Base-by-base conservation (phyloP, 2,888 invertebrate genomes). In the Standfussiana lucernea region DNA sequence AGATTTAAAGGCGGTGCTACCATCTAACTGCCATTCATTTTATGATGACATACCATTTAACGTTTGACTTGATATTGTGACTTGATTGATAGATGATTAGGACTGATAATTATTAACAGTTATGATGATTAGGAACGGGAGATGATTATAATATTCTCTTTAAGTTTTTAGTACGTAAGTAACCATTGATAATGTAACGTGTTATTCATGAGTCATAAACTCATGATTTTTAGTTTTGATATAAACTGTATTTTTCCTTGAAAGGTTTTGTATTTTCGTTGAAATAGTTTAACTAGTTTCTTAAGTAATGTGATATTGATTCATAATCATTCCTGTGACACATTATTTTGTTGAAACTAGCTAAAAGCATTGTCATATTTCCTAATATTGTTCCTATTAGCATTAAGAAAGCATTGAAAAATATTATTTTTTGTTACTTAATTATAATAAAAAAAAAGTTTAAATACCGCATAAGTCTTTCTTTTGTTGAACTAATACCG, bases 41-140 rank as follows among this genome's bases (percentile, higher is more conserved):
- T 77, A 77, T 64, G 80, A 80, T 74, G 75, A 79, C 67, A 62
- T 72, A 67, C 68, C 71, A 72, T 56, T 69, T 68, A 64, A 40
- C 24, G 62, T 62, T 61, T 61, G 35, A 61, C 24, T 61, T 61
- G 35, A 35, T 61, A 59, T 21, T 61, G 35, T 35, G 61, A 62
- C 62, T 35, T 62, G 35, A 62, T 62, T 62, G 62, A 62, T 62
- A 37, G 62, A 62, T 64, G 65, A 45, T 45, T 66, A 28, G 6
- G 42, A 45, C 45, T 66, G 66, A 66, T 66, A 45, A 45, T 66
- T 42, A 65, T 65, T 66, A 66, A 66, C 66, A 66, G 21, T 32
- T 45, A 42, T 42, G 66, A 66, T 45, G 45, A 66, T 66, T 66
- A 65, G 42, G 61, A 61, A 62, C 62, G 21, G n/a, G 66, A 66